Percentiles rank a stretch among this genome's conserved stretches.
Evolutionary conservation across 1,140 invertebrate genomes (phyloP).

Genomic region (Drosophila prosaltans): DNA sequence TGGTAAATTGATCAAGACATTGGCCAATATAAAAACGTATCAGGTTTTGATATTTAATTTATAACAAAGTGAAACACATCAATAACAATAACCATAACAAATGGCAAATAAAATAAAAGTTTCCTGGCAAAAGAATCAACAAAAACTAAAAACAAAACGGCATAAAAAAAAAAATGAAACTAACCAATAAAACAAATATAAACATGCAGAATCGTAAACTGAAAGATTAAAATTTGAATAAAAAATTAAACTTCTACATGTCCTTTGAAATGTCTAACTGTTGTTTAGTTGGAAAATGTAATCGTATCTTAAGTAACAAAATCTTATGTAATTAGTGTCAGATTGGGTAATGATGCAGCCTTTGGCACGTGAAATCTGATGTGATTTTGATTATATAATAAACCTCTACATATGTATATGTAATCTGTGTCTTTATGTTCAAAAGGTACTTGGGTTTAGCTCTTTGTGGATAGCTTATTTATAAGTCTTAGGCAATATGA

Average conservation of each 20-base stretch:
- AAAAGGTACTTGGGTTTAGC: too few species aligned
- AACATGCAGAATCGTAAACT: background rate
- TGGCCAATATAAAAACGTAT: conserved; percentile 26
- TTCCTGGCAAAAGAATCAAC: conserved; percentile 10
- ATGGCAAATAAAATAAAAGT: conserved; percentile 28
- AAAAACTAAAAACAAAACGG: conserved; percentile 11
- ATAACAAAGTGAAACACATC: conserved; percentile 27
- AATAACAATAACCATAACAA: conserved; percentile 26
- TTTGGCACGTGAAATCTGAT: too few species aligned
- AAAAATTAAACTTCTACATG: background rate
- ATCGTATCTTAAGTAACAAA: too few species aligned
- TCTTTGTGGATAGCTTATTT: background rate
- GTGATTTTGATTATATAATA: too few species aligned
- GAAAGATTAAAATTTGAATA: background rate
- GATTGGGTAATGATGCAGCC: too few species aligned
- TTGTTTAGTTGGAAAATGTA: too few species aligned
- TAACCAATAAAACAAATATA: background rate
- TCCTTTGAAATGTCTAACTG: too few species aligned
- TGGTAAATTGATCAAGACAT: conserved; percentile 36
- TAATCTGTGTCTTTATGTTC: too few species aligned
- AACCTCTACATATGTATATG: too few species aligned
- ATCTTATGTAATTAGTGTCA: too few species aligned
- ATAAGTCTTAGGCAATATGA: background rate
- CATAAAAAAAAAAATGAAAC: background rate
- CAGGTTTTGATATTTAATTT: conserved; percentile 36